Conservation (phyloP, 2,888 invertebrate genomes). For the Idaea biselata region DNA sequence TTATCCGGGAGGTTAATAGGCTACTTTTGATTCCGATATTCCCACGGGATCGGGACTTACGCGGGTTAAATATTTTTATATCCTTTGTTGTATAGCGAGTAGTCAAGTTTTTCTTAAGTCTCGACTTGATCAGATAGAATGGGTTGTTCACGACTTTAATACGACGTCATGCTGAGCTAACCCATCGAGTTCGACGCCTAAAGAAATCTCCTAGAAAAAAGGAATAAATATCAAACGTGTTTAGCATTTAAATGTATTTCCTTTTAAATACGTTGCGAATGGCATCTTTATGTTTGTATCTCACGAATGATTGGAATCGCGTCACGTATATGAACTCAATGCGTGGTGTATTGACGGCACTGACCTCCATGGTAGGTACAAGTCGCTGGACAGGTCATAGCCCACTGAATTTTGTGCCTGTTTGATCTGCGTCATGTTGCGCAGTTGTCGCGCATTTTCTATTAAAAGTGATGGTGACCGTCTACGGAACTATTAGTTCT, state of each 20-base stretch:
- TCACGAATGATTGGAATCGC: neutral
- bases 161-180: neutral
- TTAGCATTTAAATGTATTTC: neutral
- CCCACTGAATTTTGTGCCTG: too few relatives aligned
- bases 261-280: neutral
- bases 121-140: neutral
- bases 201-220: neutral
- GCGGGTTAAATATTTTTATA: neutral
- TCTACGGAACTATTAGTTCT: too few relatives aligned
- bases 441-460: too few relatives aligned
- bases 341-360: constrained; percentile 10
- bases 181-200: neutral
- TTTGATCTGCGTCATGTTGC: too few relatives aligned
- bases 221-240: neutral
- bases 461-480: too few relatives aligned
- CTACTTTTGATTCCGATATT: too few relatives aligned
- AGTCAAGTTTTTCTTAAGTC: neutral
- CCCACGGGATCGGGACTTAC: too few relatives aligned
- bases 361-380: too few relatives aligned
- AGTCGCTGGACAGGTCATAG: too few relatives aligned
- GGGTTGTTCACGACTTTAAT: neutral
- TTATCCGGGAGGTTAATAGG: too few relatives aligned
- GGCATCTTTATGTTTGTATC: neutral
- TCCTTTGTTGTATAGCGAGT: neutral
- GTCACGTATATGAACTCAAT: constrained; percentile 13